These are phyloP conservation scores for Picus viridis DNA, from an alignment of 2,797 vertebrate genomes.

Conservation along the genomic window DNA sequence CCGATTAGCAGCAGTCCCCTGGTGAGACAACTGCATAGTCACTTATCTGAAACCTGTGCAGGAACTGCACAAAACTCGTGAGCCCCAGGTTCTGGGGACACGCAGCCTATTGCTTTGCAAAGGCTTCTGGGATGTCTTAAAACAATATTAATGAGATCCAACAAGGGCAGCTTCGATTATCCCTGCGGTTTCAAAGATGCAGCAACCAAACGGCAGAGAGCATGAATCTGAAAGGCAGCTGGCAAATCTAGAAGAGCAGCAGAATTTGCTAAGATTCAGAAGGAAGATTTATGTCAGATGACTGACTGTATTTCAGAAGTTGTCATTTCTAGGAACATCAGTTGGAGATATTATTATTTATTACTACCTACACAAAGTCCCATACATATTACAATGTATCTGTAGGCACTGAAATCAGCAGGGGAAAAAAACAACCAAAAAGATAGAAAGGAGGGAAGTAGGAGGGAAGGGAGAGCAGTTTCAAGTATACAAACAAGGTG, in stretches of 20 bases:
- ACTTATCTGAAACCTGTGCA: neutral
- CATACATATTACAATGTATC: neutral
- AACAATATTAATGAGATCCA: neutral
- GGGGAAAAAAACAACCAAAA: neutral
- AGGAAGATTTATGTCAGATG: constrained; percentile 40
- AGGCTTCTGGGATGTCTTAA: neutral
- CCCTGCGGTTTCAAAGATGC: neutral
- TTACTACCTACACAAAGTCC: neutral
- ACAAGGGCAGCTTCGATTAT: neutral
- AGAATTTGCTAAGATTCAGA: constrained; percentile 2
- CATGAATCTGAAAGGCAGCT: constrained; percentile 32
- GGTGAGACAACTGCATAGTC: neutral
- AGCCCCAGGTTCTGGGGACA: neutral
- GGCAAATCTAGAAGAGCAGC: constrained; percentile 23
- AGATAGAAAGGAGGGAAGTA: neutral
- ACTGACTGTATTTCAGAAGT: constrained; percentile 23
- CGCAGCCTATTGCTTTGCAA: neutral
- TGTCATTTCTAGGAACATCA: constrained; percentile 30
- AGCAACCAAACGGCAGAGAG: neutral
- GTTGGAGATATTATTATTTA: constrained; percentile 17
- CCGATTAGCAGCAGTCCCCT: neutral
- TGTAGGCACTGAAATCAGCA: neutral
- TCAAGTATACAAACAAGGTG: neutral
- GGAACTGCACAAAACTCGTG: neutral
- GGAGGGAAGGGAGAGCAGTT: neutral